Conservation (phyloP, 2,113 vertebrate species). For the Tetraodon nigroviridis region DNA sequence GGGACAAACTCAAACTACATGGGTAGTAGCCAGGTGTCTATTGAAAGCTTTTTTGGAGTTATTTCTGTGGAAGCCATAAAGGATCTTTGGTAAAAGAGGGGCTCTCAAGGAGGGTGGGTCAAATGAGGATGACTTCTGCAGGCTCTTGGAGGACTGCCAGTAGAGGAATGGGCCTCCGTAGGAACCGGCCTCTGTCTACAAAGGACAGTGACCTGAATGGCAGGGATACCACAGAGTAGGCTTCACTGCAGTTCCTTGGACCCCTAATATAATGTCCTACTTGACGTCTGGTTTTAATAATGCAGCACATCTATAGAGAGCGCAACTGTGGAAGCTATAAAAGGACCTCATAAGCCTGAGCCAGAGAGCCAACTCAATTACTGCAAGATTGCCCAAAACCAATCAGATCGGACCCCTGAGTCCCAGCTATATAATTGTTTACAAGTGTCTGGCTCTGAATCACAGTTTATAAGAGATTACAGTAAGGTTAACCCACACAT, state of each 20-base stretch:
- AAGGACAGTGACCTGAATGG: slow-evolving; percentile 48
- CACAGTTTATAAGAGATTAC: slow-evolving; percentile 36
- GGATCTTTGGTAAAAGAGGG: slow-evolving; percentile 52
- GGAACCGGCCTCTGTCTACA: slow-evolving; percentile 49
- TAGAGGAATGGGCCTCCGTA: slow-evolving; percentile 38
- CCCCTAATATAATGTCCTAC: slow-evolving; percentile 31
- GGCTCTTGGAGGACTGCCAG: slow-evolving; percentile 47
- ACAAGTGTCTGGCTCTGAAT: slow-evolving; percentile 52
- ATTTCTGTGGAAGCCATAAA: slow-evolving; percentile 56
- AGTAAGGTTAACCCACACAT: slow-evolving; percentile 39
- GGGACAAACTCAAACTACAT: slow-evolving; percentile 23
- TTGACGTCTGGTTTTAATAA: slow-evolving; percentile 53
- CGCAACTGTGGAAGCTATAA: slow-evolving; percentile 35
- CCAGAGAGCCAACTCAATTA: slow-evolving; percentile 52
- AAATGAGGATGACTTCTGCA: slow-evolving; percentile 57
- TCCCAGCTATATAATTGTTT: slow-evolving; percentile 56
- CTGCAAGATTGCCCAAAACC: slow-evolving; percentile 52
- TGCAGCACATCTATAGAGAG: slow-evolving; percentile 34
- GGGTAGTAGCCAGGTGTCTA: slow-evolving; percentile 51
- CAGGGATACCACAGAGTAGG: slow-evolving; percentile 44
- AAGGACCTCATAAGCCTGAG: slow-evolving; percentile 48
- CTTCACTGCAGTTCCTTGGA: slow-evolving; percentile 35
- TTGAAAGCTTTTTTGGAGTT: slow-evolving; percentile 64
- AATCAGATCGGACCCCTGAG: slow-evolving; percentile 61
- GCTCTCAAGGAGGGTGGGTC: slow-evolving; percentile 30